Evolutionary conservation across 2,888 invertebrate genomes (phyloP).

Genomic region (Omphaloscelis lunosa): DNA sequence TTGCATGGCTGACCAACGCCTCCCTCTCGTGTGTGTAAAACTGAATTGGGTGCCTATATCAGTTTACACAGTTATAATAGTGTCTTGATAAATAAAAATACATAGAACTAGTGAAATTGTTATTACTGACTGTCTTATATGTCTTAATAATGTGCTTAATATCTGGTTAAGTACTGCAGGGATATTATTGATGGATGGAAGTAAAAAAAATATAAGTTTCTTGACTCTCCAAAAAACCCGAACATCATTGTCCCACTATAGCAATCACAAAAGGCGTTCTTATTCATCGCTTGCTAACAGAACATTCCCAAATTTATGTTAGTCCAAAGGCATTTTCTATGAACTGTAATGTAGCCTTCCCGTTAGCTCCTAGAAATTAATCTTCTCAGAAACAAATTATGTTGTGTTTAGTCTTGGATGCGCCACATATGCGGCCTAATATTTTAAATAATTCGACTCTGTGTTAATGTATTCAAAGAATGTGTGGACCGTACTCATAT

Average conservation of each 20-base stretch:
- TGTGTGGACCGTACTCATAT: constrained; percentile 21
- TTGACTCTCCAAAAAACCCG: neutral
- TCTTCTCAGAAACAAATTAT: constrained; percentile 53
- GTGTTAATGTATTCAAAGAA: constrained; percentile 64
- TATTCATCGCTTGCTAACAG: neutral
- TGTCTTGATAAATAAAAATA: too few relatives aligned
- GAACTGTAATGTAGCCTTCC: constrained; percentile 29
- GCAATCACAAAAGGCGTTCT: neutral
- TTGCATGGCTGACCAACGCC: constrained; percentile 33
- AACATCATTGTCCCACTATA: neutral
- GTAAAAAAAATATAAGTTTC: neutral
- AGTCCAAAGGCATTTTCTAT: constrained; percentile 35
- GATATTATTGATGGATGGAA: neutral
- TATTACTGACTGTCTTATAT: too few relatives aligned
- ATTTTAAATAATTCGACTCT: constrained; percentile 52
- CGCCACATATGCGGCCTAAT: constrained; percentile 25
- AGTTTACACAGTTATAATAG: neutral
- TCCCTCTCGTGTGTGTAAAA: neutral
- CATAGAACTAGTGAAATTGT: neutral
- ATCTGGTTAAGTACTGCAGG: neutral
- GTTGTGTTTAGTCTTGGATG: constrained; percentile 32
- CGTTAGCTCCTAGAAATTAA: constrained; percentile 41
- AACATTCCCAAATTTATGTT: constrained; percentile 7
- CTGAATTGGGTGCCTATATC: constrained; percentile 2
- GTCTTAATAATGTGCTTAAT: neutral